Evolutionary conservation across 2,113 vertebrate genomes (phyloP).

Genomic region (Marmota monax): DNA sequence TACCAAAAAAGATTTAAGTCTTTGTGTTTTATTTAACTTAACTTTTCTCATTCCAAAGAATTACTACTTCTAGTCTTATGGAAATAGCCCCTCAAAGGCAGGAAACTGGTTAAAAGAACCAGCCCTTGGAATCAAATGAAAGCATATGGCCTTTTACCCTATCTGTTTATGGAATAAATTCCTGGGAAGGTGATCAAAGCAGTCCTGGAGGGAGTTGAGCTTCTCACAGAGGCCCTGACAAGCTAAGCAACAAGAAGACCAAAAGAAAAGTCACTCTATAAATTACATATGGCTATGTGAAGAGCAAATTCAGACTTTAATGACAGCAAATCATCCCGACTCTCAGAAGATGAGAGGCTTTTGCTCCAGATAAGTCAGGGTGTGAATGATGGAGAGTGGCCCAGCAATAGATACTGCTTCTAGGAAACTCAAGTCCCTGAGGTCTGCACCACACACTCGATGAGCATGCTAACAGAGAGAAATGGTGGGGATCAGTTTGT

Average conservation of each 20-base stretch:
- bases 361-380: not conserved
- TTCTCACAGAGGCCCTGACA: conserved; percentile 34
- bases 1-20: no score
- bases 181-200: conserved; percentile 79
- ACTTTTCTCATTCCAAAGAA: conserved; percentile 47
- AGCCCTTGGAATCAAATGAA: conserved; percentile 65
- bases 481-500: not conserved
- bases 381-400: not conserved
- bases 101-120: conserved; percentile 62
- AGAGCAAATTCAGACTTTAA: conserved; percentile 8
- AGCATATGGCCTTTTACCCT: conserved; percentile 70
- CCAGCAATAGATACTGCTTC: not conserved
- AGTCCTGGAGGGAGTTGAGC: not conserved
- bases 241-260: conserved; percentile 5
- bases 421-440: not conserved
- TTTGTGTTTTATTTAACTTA: not conserved
- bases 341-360: conserved; percentile 8
- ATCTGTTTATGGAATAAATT: conserved; percentile 75
- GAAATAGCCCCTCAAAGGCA: conserved; percentile 57
- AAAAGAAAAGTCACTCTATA: conserved; percentile 43
- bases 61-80: conserved; percentile 15
- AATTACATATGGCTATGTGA: conserved; percentile 15
- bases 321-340: conserved; percentile 1
- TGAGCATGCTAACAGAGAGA: not conserved
- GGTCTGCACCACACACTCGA: not conserved